A percentile compares a stretch with the other conserved stretches of the same genome.
phyloP scores from a whole-genome alignment of 2,888 invertebrate genomes.

The Cactoblastis cactorum region DNA sequence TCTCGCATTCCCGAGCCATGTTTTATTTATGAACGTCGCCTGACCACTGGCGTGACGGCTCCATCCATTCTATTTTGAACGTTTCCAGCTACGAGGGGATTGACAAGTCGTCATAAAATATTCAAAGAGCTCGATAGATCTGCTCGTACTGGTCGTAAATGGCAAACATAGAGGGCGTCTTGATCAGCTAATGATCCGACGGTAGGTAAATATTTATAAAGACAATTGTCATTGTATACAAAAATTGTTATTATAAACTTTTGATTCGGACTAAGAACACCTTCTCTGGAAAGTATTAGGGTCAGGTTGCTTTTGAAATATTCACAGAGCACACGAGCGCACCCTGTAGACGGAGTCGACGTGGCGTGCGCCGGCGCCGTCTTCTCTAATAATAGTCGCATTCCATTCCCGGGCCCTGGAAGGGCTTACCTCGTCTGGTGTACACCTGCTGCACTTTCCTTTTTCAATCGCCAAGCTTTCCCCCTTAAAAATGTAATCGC shows the following conservation, averaged over 20 bases:
- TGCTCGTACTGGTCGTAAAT: not conserved
- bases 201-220: too few relatives aligned
- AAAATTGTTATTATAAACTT: too few relatives aligned
- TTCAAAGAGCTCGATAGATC: conserved; percentile 1
- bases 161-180: not conserved
- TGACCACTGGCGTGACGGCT: conserved; percentile 13
- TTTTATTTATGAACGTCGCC: conserved; percentile 13
- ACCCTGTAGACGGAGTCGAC: conserved; percentile 46
- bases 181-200: not conserved
- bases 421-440: conserved; percentile 47
- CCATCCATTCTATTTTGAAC: conserved; percentile 11
- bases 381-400: conserved; percentile 71
- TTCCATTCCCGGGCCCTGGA: conserved; percentile 52
- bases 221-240: too few relatives aligned
- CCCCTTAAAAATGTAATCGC: conserved; percentile 27
- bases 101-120: conserved; percentile 14
- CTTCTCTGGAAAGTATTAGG: too few relatives aligned
- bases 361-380: conserved; percentile 61
- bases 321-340: conserved; percentile 19
- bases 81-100: conserved; percentile 4
- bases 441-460: conserved; percentile 71
- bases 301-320: not conserved
- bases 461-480: conserved; percentile 62
- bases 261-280: too few relatives aligned
- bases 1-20: conserved; percentile 10